Percentiles rank a stretch among this genome's conserved stretches.
These are phyloP conservation scores for Alosa sapidissima DNA, from an alignment of 2,797 vertebrate genomes.

Conservation along the genomic window DNA sequence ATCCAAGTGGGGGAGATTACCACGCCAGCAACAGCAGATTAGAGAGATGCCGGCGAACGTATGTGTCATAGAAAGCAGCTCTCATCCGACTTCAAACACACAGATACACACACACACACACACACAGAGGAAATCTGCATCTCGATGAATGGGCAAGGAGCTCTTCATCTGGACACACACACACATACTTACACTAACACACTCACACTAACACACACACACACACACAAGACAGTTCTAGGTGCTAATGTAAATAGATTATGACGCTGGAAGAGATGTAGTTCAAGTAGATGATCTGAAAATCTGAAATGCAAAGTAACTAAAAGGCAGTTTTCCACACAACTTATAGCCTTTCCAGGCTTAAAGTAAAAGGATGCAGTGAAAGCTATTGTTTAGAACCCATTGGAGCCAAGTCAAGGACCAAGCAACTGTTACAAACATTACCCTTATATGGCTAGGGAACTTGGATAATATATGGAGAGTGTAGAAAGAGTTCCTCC, in stretches of 20 bases:
- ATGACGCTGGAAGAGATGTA: no score
- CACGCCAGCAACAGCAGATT: background rate
- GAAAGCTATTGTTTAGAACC: no score
- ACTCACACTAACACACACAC: no score
- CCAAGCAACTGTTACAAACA: background rate
- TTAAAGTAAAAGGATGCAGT: no score
- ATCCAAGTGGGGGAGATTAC: background rate
- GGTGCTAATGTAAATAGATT: no score
- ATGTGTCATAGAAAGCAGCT: background rate
- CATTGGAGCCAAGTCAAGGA: background rate
- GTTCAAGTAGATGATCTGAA: background rate
- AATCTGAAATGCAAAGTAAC: background rate
- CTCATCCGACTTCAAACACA: background rate
- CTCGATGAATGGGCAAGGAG: no score
- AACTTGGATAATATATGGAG: background rate
- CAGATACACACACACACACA: no score
- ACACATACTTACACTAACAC: no score
- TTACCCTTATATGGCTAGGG: background rate
- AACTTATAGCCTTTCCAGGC: no score
- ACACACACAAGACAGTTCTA: no score
- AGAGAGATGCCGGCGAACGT: background rate
- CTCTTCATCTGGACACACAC: no score
- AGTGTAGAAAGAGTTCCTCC: background rate
- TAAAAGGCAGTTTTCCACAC: background rate
- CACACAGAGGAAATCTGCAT: no score